Evolutionary conservation across 2,888 invertebrate genomes (phyloP).

Genomic region (Rhamphomyia laevipes): DNA sequence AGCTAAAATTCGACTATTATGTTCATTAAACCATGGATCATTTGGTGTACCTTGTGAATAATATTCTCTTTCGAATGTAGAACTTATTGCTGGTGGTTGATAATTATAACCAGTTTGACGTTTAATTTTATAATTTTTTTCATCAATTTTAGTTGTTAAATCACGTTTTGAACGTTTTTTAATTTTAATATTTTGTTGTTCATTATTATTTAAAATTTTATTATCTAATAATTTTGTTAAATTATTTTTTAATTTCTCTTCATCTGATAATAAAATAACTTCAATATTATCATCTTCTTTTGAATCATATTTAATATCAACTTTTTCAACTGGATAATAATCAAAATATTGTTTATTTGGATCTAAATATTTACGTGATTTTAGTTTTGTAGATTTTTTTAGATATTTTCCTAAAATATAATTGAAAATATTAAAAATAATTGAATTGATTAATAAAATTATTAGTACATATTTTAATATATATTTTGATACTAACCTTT

Average conservation of each 20-base stretch:
- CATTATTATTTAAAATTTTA: not conserved
- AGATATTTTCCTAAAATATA: not conserved
- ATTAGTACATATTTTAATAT: too few relatives aligned
- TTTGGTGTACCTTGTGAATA: slow-evolving; percentile 5
- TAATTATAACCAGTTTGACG: too few relatives aligned
- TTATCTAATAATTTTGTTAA: not conserved
- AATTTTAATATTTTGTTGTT: too few relatives aligned
- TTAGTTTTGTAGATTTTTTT: not conserved
- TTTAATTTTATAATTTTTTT: too few relatives aligned
- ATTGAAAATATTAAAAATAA: too few relatives aligned
- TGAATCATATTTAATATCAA: slow-evolving; percentile 8
- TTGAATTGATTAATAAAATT: too few relatives aligned
- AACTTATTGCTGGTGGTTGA: not conserved
- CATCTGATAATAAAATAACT: slow-evolving; percentile 7
- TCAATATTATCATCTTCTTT: slow-evolving; percentile 12
- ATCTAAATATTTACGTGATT: slow-evolving; percentile 2
- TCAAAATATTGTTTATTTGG: slow-evolving; percentile 19
- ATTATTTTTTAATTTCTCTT: slow-evolving; percentile 4
- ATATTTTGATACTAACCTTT: too few relatives aligned
- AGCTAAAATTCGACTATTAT: not conserved
- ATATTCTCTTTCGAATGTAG: slow-evolving; percentile 1
- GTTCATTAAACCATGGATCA: slow-evolving; percentile 13
- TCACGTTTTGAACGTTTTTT: too few relatives aligned
- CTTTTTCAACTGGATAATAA: slow-evolving; percentile 17
- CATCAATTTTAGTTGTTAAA: too few relatives aligned